Evolutionary conservation across 1,140 invertebrate genomes (phyloP).

Genomic region (Drosophila aff.): DNA sequence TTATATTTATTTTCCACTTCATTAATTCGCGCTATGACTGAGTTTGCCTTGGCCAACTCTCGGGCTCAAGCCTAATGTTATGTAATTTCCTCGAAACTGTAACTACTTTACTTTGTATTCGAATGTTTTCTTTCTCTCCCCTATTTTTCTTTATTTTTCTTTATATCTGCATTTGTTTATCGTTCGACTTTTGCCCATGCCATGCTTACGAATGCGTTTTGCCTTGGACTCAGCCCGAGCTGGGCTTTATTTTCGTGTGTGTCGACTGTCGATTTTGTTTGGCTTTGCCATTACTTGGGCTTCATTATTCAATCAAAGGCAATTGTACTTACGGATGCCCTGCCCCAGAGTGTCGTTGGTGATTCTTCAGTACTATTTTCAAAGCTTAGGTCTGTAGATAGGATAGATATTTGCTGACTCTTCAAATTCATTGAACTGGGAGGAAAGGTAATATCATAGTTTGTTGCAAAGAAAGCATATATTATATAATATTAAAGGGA

Average conservation of each 20-base stretch:
- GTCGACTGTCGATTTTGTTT: constrained; percentile 54
- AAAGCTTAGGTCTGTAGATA: not conserved
- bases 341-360: constrained; percentile 25
- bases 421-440: not conserved
- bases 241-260: constrained; percentile 33
- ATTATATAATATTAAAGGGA: not conserved
- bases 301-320: constrained; percentile 80
- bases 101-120: constrained; percentile 64
- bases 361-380: constrained; percentile 1
- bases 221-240: constrained; percentile 40
- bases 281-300: constrained; percentile 64
- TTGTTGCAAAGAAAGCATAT: not conserved
- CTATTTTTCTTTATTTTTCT: constrained; percentile 35
- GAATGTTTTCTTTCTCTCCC: constrained; percentile 46
- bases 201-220: constrained; percentile 54
- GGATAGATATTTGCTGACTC: not conserved
- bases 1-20: constrained; percentile 78
- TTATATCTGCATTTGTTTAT: constrained; percentile 54
- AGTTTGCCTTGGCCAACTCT: constrained; percentile 42
- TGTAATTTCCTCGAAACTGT: constrained; percentile 76
- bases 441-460: not conserved
- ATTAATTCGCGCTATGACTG: constrained; percentile 71
- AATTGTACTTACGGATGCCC: constrained; percentile 50
- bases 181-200: constrained; percentile 41
- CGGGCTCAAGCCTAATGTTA: constrained; percentile 51